Base-by-base conservation (phyloP, 2,888 invertebrate genomes). In the Ceramica pisi region DNA sequence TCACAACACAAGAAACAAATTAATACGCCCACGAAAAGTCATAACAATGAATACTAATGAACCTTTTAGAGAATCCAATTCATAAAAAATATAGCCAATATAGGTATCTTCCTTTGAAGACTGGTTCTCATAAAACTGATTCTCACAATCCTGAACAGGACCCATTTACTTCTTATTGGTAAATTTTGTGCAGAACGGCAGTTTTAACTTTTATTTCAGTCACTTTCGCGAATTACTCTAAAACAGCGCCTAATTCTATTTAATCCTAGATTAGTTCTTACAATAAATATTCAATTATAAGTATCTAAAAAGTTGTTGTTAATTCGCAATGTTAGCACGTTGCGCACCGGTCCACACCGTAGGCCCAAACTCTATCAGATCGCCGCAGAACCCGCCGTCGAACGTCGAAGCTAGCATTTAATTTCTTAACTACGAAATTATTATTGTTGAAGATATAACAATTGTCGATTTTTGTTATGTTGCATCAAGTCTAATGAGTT, bases 31-130 rank as follows among this genome's bases (percentile, higher is more conserved):
- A 61, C 46, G 35, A 14, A 23, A 21, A 56, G 2, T n/a, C 7
- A 41, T 53, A 62, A 57, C 46, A 50, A 63, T 71, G 26, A 78
- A 78, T 51, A 67, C 19, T 41, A 35, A 77, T 78, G 50, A 63
- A 53, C 19, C 23, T 14, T 10, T 50, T 1, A 35, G 6, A 8
- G 19, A 68, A 12, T 16, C 31, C 3, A 23, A 50, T 3, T 44
- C 5, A 69, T 21, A 23, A 78, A 41, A 21, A 6, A 44, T 44
- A 44, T 44, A 44, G 6, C 5, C 12, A 41, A 41, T 44, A 44
- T 44, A 44, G 16, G 16, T 16, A 19, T 38, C 46, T 16, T n/a
- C 23, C 12, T 16, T 1, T 41, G 1, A 41, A 31, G 23, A 6
- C 7, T 14, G 0, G 1, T n/a, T 78, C 5, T 12, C 7, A 21